Evolutionary conservation across 2,797 vertebrate species (phyloP).

Genomic region (Loriculus beryllinus): DNA sequence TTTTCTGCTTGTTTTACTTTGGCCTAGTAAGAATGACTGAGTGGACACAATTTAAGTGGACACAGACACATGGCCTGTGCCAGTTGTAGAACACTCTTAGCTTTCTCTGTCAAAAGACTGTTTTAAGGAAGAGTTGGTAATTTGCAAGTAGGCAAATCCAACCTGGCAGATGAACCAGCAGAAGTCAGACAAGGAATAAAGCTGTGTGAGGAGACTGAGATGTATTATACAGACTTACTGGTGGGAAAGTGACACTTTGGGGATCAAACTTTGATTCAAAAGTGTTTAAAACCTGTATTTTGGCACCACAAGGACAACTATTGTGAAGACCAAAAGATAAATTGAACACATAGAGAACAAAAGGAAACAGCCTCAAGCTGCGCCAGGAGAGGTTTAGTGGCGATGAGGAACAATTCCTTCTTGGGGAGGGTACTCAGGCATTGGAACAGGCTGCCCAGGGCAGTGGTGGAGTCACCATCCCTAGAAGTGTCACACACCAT

Average conservation of each 20-base stretch:
- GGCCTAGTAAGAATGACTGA: not conserved
- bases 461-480: not conserved
- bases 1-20: not conserved
- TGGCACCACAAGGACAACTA: not conserved
- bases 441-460: not conserved
- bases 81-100: not conserved
- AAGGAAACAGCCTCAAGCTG: fast-evolving
- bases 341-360: not conserved
- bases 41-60: not conserved
- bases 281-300: not conserved
- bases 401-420: not conserved
- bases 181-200: not conserved
- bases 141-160: not conserved
- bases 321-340: not conserved
- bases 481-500: not conserved
- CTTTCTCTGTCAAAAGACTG: not conserved
- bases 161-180: not conserved
- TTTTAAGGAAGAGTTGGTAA: not conserved
- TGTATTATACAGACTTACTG: fast-evolving
- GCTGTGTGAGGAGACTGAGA: not conserved
- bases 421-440: not conserved
- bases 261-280: not conserved
- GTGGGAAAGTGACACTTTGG: not conserved
- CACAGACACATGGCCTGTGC: not conserved
- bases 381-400: not conserved